These are phyloP conservation scores for Puffinus mauretanicus DNA, from an alignment of 2,113 vertebrate genomes.

Conservation along the genomic window DNA sequence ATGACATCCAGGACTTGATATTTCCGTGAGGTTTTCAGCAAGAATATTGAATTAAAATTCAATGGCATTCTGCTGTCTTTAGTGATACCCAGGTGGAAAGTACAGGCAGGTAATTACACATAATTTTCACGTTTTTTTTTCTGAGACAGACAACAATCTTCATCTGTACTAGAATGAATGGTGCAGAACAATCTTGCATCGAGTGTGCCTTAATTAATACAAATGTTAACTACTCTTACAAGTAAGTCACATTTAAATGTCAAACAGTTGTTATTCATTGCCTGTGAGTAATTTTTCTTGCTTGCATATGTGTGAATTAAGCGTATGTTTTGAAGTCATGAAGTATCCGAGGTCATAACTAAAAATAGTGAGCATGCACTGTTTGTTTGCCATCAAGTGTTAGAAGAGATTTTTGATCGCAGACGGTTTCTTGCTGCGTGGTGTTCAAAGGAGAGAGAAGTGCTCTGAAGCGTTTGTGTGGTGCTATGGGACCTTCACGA, in stretches of 20 bases:
- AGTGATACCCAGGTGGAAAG: slow-evolving; percentile 13
- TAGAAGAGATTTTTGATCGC: neutral
- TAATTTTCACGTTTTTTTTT: neutral
- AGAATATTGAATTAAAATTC: slow-evolving; percentile 29
- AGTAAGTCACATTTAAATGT: slow-evolving; percentile 48
- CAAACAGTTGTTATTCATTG: slow-evolving; percentile 47
- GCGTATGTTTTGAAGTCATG: slow-evolving; percentile 8
- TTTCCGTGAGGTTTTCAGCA: neutral
- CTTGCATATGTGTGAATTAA: slow-evolving; percentile 29
- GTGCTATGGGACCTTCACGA: neutral
- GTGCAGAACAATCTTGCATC: neutral
- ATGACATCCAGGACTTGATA: neutral
- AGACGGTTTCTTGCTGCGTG: neutral
- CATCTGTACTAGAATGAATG: neutral
- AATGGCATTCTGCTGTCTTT: neutral
- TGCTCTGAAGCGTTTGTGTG: neutral
- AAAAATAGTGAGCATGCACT: neutral
- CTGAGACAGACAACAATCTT: neutral
- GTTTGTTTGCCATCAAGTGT: slow-evolving; percentile 5
- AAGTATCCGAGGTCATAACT: slow-evolving; percentile 6
- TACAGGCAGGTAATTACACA: slow-evolving; percentile 10
- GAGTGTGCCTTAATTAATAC: slow-evolving; percentile 49
- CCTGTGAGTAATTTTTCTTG: slow-evolving; percentile 30
- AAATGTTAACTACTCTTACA: slow-evolving; percentile 40
- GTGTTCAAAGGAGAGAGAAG: neutral